A percentile compares a stretch with the other conserved stretches of the same genome.
These are phyloP conservation scores for Lepus americanus DNA, from an alignment of 2,113 vertebrate species.

Conservation along the genomic window DNA sequence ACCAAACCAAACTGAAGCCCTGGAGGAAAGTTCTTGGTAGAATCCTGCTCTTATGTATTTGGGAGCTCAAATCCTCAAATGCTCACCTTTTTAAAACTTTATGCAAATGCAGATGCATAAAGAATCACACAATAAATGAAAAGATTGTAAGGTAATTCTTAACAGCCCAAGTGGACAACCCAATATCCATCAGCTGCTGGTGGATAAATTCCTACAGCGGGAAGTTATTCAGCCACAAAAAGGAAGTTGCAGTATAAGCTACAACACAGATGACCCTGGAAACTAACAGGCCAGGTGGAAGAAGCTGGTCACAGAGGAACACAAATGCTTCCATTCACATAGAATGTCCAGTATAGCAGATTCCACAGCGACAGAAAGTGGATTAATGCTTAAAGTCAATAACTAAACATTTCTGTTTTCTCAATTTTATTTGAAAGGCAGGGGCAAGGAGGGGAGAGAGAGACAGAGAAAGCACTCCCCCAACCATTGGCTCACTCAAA, in stretches of 20 bases:
- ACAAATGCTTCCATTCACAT: not conserved
- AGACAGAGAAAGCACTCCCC: too few relatives aligned
- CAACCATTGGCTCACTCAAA: too few relatives aligned
- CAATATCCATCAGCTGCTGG: not conserved
- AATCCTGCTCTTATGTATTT: not conserved
- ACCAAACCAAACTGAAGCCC: constrained; percentile 37
- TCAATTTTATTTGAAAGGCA: too few relatives aligned
- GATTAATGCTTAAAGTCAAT: too few relatives aligned
- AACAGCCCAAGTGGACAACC: not conserved
- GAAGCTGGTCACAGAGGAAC: not conserved
- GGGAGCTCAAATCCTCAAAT: constrained; percentile 6
- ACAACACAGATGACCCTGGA: not conserved
- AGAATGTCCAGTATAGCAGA: not conserved
- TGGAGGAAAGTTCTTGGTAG: not conserved
- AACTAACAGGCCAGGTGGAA: not conserved
- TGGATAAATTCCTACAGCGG: not conserved
- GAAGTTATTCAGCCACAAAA: not conserved
- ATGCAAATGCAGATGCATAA: not conserved
- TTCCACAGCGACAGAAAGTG: not conserved
- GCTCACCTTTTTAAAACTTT: not conserved
- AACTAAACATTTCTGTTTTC: too few relatives aligned
- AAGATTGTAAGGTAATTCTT: not conserved
- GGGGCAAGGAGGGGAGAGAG: too few relatives aligned
- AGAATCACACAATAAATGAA: not conserved
- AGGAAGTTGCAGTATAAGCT: not conserved